Evolutionary conservation across 2,888 invertebrate species (phyloP).

Genomic region (Sinhomidia bicolor): DNA sequence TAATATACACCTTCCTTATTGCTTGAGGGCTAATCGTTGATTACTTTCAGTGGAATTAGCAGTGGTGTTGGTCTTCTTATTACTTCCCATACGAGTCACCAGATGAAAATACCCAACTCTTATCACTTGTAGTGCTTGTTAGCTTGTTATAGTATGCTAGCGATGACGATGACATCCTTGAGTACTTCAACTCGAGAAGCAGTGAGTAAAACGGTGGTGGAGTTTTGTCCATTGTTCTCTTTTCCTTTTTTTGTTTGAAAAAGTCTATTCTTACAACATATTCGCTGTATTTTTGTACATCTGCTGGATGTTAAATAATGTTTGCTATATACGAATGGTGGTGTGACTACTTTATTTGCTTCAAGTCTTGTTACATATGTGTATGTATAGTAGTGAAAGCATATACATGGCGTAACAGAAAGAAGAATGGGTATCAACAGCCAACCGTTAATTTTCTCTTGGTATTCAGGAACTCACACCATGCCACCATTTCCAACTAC

Average conservation of each 20-base stretch:
- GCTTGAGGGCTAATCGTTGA: constrained; percentile 60
- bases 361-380: background rate
- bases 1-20: background rate
- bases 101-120: background rate
- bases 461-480: constrained; percentile 31
- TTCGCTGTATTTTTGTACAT: background rate
- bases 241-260: background rate
- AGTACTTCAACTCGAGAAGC: background rate
- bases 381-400: background rate
- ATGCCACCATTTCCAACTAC: constrained; percentile 5
- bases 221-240: background rate
- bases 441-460: constrained; percentile 55
- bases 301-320: background rate
- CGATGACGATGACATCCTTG: background rate
- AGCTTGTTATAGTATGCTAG: too few relatives aligned
- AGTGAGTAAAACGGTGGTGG: background rate
- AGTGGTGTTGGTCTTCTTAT: background rate
- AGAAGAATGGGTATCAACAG: constrained; percentile 38
- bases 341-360: constrained; percentile 58
- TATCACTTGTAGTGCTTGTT: too few relatives aligned
- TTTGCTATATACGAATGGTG: constrained; percentile 41
- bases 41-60: constrained; percentile 26
- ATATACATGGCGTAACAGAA: background rate
- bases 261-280: background rate
- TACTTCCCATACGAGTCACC: background rate